phyloP scores from a whole-genome alignment of 2,888 invertebrate genomes.

The Anagyrus pseudococci region DNA sequence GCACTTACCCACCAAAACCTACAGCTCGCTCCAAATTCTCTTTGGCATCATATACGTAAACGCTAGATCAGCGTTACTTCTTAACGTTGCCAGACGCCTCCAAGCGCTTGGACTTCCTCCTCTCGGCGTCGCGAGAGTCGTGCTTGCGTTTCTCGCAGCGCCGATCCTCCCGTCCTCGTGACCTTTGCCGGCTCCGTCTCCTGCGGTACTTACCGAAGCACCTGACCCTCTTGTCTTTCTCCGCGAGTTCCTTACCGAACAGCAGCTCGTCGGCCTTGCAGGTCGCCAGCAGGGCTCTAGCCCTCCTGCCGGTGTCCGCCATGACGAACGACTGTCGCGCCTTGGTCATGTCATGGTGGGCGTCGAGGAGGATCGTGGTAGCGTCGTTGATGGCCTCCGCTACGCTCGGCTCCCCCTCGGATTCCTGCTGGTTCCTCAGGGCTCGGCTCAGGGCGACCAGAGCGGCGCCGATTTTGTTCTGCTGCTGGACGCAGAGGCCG shows the following conservation, averaged over 20 bases:
- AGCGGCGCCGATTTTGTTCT: constrained; percentile 32
- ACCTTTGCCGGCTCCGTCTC: not conserved
- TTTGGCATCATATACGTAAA: too few species aligned
- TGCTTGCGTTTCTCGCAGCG: constrained; percentile 5
- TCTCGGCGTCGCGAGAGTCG: not conserved
- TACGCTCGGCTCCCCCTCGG: not conserved
- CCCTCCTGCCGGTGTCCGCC: constrained; percentile 1
- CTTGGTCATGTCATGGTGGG: constrained; percentile 15
- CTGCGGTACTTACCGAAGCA: not conserved
- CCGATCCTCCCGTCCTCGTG: not conserved
- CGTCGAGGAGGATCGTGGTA: constrained; percentile 13
- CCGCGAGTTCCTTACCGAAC: constrained; percentile 17
- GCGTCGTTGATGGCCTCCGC: constrained; percentile 15
- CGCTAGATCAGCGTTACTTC: too few species aligned
- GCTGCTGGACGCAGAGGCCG: not conserved
- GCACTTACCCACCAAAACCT: too few species aligned
- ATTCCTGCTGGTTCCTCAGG: not conserved
- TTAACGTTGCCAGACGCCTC: too few species aligned
- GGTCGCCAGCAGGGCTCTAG: not conserved
- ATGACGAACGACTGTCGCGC: constrained; percentile 2
- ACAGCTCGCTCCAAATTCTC: too few species aligned
- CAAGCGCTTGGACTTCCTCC: constrained; percentile 3
- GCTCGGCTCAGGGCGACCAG: constrained; percentile 33
- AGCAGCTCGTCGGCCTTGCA: constrained; percentile 12
- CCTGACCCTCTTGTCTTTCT: constrained; percentile 7